Conservation (phyloP, 2,797 vertebrate genomes). For the Perodicticus potto region DNA sequence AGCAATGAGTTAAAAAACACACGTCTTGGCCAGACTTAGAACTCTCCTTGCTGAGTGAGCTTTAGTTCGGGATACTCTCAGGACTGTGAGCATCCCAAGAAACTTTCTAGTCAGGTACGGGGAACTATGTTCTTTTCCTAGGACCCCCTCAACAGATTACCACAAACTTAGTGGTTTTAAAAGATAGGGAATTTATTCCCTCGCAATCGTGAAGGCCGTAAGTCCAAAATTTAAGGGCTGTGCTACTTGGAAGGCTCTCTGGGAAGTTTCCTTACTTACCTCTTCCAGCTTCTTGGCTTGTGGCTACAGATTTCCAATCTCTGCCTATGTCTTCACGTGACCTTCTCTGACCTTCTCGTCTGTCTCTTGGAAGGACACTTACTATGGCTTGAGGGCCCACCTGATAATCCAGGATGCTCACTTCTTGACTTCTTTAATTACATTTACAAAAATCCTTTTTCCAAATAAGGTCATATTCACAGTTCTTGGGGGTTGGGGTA, state of each 20-base stretch:
- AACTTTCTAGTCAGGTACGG: background rate
- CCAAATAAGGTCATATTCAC: background rate
- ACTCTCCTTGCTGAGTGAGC: background rate
- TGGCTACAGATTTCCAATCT: background rate
- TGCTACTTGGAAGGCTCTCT: accelerated
- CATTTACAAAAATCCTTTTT: background rate
- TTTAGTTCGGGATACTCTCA: background rate
- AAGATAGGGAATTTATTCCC: background rate
- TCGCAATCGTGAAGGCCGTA: background rate
- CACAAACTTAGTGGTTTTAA: background rate
- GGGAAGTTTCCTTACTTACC: background rate
- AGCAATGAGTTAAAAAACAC: background rate
- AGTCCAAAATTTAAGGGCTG: background rate
- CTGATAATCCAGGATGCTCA: background rate
- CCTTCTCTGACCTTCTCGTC: background rate
- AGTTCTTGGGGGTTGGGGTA: background rate
- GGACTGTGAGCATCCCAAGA: background rate
- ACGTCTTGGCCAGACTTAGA: conserved; percentile 39
- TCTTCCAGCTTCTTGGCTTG: background rate
- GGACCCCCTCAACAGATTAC: background rate
- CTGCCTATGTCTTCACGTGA: background rate
- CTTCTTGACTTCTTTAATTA: background rate
- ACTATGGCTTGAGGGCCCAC: background rate
- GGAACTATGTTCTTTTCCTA: background rate
- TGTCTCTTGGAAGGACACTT: background rate